phyloP scores from a whole-genome alignment of 2,113 vertebrate species.

The Elgaria multicarinata region DNA sequence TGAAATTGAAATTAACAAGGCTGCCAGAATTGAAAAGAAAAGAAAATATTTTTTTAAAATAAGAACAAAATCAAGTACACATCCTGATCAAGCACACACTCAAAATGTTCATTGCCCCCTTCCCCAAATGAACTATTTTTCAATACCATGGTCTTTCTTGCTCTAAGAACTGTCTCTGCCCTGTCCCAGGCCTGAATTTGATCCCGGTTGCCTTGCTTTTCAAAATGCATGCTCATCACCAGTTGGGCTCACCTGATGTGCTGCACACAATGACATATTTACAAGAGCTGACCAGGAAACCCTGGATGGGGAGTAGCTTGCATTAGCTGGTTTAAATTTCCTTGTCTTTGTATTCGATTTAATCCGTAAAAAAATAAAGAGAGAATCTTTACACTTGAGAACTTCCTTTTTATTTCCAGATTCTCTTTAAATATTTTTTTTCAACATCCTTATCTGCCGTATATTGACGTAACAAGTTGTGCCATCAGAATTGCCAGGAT shows the following conservation, averaged over 20 bases:
- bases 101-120: not conserved
- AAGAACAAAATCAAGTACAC: not conserved
- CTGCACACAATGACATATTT: not conserved
- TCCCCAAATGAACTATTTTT: not conserved
- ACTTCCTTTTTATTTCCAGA: not conserved
- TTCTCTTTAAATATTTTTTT: not conserved
- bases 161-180: not conserved
- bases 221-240: not conserved
- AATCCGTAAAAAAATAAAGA: conserved; percentile 2
- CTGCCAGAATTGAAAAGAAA: not conserved
- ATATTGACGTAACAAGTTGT: not conserved
- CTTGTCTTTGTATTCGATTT: not conserved
- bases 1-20: not conserved
- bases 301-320: not conserved
- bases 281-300: not conserved
- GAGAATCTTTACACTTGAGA: not conserved
- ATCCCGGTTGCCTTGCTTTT: not conserved
- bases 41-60: not conserved
- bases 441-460: not conserved
- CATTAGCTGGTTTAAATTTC: not conserved
- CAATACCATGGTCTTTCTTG: not conserved
- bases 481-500: not conserved
- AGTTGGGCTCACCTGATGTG: not conserved
- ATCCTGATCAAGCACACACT: not conserved
- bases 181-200: not conserved